Evolutionary conservation across 2,888 invertebrate genomes (phyloP).

Genomic region (Nineta flava): DNA sequence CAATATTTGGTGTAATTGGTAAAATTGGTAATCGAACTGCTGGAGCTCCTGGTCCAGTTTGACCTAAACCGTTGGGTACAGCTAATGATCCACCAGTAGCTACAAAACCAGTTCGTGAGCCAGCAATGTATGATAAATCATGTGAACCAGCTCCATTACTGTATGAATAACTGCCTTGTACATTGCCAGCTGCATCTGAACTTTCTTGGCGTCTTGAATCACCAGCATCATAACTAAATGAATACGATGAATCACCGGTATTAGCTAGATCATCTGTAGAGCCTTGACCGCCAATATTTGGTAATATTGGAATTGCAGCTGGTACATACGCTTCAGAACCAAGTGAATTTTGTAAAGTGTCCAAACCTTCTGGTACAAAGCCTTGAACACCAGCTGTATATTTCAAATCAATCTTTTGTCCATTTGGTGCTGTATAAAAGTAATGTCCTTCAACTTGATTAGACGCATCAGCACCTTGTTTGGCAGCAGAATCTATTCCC

Average conservation of each 20-base stretch:
- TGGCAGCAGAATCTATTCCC: conserved; percentile 12
- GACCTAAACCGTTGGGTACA: conserved; percentile 9
- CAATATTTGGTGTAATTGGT: background rate
- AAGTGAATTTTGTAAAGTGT: no score
- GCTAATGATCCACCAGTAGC: conserved; percentile 12
- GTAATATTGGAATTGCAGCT: no score
- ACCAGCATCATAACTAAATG: conserved; percentile 20
- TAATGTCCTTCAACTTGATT: conserved; percentile 23
- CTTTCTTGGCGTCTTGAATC: conserved; percentile 22
- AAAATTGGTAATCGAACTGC: background rate
- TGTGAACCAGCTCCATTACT: conserved; percentile 9
- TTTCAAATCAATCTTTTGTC: conserved; percentile 17
- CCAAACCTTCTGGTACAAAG: conserved; percentile 15
- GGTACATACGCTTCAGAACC: no score
- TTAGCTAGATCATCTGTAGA: background rate
- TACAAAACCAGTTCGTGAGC: conserved; percentile 13
- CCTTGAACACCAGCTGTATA: conserved; percentile 23
- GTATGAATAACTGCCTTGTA: conserved; percentile 11
- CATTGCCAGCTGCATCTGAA: conserved; percentile 22
- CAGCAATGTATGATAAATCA: conserved; percentile 12
- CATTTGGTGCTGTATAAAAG: conserved; percentile 18
- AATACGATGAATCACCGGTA: conserved; percentile 16
- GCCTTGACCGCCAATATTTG: background rate
- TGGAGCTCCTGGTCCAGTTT: background rate
- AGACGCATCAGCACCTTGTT: conserved; percentile 20